Base-by-base conservation (phyloP, 2,797 vertebrate species). In the Sebastolobus altivelis region DNA sequence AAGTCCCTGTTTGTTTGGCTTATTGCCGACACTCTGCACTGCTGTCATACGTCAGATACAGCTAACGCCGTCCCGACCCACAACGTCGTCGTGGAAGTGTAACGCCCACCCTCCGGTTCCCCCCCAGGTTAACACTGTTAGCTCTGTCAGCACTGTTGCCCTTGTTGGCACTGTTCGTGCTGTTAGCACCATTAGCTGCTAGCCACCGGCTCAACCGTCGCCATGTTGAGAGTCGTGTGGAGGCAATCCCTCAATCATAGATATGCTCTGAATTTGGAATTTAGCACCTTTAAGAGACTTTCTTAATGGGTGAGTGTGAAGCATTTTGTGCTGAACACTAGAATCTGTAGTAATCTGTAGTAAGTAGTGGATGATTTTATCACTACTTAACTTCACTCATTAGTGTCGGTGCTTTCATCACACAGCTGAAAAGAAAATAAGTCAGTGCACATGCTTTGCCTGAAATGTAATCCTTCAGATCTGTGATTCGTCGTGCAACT, bases 81-180 rank as follows among this genome's bases (percentile, higher is more conserved):
- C 6, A 14, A 18, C 7, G 3, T 46, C 0, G 43, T 46, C 16
- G 43, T 46, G 16, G 40, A 46, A 46, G 16, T 0, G 16, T 46
- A 46, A 46, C 43, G 0, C 16, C 16, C 16, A 46, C 0, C 14
- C 43, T 46, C 43, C 0, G 43, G 43, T 46, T 46, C 16, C 43
- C 43, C 7, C 43, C 40, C 13, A 43, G 1, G 43, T 0, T 46
- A 46, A 46, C 43, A 46, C 43, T 46, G 43, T 46, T 46, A 18
- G 16, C 43, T 46, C 43, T 46, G 43, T 46, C 43, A 18, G 43
- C 43, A 18, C 43, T 18, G 43, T 18, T 46, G 43, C 6, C 43
- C 43, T 46, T 0, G 0, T 46, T 46, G 43, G 14, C 43, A 46
- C 14, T 46, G 16, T 46, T 46, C 0, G 0, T 46, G 43, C 7